Evolutionary conservation across 2,888 invertebrate species (phyloP).

Genomic region (Junonia oenone): DNA sequence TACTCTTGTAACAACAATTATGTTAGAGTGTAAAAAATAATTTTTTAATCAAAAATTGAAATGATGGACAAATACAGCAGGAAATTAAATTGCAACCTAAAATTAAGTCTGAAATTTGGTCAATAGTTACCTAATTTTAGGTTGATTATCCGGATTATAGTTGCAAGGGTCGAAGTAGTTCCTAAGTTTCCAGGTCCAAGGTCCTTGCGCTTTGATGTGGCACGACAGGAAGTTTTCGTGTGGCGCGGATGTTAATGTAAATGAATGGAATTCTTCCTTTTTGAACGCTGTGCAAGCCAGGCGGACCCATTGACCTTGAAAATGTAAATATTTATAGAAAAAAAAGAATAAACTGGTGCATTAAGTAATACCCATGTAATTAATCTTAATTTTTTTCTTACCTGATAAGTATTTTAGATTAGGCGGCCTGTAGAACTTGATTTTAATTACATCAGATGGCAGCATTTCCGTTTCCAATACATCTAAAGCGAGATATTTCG

Average conservation of each 20-base stretch:
- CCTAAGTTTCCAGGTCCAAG: conserved; percentile 98
- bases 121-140: conserved; percentile 82
- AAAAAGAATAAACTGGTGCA: too few relatives aligned
- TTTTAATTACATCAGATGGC: conserved; percentile 95
- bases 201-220: conserved; percentile 93
- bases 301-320: conserved; percentile 93
- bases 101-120: neutral
- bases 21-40: too few relatives aligned
- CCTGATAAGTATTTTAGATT: conserved; percentile 93
- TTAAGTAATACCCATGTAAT: too few relatives aligned
- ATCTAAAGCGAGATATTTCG: conserved; percentile 94
- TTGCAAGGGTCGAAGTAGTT: conserved; percentile 97
- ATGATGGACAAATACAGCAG: neutral
- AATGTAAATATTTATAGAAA: neutral
- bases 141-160: conserved; percentile 90
- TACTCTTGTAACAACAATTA: too few relatives aligned
- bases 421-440: conserved; percentile 96
- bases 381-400: conserved; percentile 39
- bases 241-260: conserved; percentile 96
- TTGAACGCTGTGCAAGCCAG: conserved; percentile 94
- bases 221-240: conserved; percentile 96
- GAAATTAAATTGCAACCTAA: neutral
- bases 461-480: conserved; percentile 95
- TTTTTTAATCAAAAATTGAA: too few relatives aligned
- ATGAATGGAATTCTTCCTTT: conserved; percentile 95